Evolutionary conservation across 1,140 invertebrate species (phyloP).

Genomic region (Zophobas morio): DNA sequence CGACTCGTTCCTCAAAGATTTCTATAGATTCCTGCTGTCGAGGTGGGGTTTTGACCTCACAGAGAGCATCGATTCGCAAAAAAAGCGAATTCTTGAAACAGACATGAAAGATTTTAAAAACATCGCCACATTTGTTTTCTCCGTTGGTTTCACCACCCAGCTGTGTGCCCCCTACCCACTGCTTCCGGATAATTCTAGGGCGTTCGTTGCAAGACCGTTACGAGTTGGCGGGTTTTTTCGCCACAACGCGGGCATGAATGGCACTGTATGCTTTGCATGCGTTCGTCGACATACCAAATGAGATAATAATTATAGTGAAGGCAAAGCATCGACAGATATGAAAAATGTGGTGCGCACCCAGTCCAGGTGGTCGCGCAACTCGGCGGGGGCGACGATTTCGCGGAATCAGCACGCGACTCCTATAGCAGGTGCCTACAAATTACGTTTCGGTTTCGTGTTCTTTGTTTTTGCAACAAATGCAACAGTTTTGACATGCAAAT

Average conservation of each 20-base stretch:
- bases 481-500: conserved; percentile 36
- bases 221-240: conserved; percentile 8
- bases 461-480: conserved; percentile 24
- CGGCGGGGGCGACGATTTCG: conserved; percentile 45
- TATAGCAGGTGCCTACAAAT: conserved; percentile 33
- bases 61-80: too few species aligned
- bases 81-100: too few species aligned
- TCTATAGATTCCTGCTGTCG: too few species aligned
- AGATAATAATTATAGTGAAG: conserved; percentile 26
- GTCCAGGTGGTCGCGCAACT: conserved; percentile 43
- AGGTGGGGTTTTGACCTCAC: too few species aligned
- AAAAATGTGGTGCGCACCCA: conserved; percentile 27
- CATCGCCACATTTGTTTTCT: too few species aligned
- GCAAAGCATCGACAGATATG: conserved; percentile 35
- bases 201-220: not conserved
- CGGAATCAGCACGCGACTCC: conserved; percentile 42
- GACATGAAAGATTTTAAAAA: too few species aligned
- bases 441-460: conserved; percentile 20
- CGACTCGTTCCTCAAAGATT: too few species aligned
- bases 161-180: too few species aligned
- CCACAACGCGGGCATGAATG: not conserved
- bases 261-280: conserved; percentile 9
- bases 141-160: too few species aligned
- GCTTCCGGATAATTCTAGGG: not conserved
- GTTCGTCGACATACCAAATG: conserved; percentile 12